phyloP scores from a whole-genome alignment of 2,888 invertebrate species.

The Macropis europaea region DNA sequence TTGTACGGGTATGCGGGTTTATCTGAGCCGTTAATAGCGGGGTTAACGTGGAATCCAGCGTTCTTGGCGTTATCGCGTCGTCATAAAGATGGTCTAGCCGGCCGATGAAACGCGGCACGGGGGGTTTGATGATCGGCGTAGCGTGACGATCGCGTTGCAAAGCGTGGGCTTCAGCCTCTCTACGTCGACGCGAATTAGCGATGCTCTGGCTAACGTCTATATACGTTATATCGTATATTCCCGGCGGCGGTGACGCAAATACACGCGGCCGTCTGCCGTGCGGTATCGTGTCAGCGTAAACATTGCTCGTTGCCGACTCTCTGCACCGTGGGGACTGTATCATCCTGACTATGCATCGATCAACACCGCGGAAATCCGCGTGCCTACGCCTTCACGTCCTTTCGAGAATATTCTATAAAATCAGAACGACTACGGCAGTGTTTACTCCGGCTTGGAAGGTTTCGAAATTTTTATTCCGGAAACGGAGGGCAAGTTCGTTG shows the following conservation, averaged over 20 bases:
- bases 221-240: conserved; percentile 38
- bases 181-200: conserved; percentile 63
- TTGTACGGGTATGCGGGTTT: conserved; percentile 28
- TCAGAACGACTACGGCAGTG: too few species aligned
- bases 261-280: conserved; percentile 34
- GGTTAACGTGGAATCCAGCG: conserved; percentile 48
- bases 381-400: background rate
- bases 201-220: conserved; percentile 59
- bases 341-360: conserved; percentile 34
- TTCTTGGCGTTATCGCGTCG: conserved; percentile 45
- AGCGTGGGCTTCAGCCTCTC: background rate
- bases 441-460: too few species aligned
- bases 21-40: conserved; percentile 47
- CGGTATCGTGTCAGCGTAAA: conserved; percentile 51
- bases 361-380: conserved; percentile 17
- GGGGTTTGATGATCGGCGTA: conserved; percentile 41
- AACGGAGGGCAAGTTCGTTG: too few species aligned
- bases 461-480: too few species aligned
- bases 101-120: conserved; percentile 34
- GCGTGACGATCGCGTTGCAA: conserved; percentile 42
- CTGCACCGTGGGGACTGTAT: conserved; percentile 28
- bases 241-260: conserved; percentile 40
- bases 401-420: too few species aligned
- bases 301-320: conserved; percentile 40
- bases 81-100: conserved; percentile 42